Evolutionary conservation across 2,888 invertebrate genomes (phyloP).

Genomic region (Leptinotarsa haldemani): DNA sequence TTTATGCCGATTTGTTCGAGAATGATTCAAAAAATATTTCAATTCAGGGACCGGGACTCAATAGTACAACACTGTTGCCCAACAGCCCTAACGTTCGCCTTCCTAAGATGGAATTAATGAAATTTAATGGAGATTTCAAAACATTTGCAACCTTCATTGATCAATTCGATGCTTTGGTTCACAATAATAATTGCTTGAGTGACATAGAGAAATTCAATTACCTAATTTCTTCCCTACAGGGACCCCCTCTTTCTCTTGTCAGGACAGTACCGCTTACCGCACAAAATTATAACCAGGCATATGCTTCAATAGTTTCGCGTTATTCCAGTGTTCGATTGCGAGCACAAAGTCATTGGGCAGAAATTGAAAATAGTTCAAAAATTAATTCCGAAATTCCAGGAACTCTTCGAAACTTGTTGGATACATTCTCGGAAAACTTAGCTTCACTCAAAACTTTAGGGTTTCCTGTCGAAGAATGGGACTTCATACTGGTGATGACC

Average conservation of each 20-base stretch:
- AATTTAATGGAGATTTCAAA: constrained; percentile 5
- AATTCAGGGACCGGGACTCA: not conserved
- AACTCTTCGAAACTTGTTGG: constrained; percentile 5
- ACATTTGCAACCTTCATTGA: not conserved
- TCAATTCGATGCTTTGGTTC: constrained; percentile 14
- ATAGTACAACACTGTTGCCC: not conserved
- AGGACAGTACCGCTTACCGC: not conserved
- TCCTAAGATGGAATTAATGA: constrained; percentile 1
- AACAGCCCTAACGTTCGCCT: not conserved
- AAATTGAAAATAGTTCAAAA: constrained; percentile 9
- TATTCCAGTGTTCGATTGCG: constrained; percentile 4
- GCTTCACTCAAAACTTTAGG: not conserved
- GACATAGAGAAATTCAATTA: constrained; percentile 23
- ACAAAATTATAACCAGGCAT: constrained; percentile 3
- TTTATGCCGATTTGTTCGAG: constrained; percentile 6
- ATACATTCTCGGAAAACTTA: not conserved
- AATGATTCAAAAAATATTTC: not conserved
- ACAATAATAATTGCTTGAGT: not conserved
- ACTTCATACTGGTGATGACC: constrained; percentile 11
- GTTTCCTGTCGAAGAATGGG: not conserved
- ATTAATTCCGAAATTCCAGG: not conserved
- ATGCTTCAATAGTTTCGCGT: not conserved
- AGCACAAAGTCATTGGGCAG: constrained; percentile 6
- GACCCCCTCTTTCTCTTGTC: not conserved
- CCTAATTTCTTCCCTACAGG: constrained; percentile 17